Evolutionary conservation across 2,888 invertebrate species (phyloP).

Genomic region (Drosophila rellima): DNA sequence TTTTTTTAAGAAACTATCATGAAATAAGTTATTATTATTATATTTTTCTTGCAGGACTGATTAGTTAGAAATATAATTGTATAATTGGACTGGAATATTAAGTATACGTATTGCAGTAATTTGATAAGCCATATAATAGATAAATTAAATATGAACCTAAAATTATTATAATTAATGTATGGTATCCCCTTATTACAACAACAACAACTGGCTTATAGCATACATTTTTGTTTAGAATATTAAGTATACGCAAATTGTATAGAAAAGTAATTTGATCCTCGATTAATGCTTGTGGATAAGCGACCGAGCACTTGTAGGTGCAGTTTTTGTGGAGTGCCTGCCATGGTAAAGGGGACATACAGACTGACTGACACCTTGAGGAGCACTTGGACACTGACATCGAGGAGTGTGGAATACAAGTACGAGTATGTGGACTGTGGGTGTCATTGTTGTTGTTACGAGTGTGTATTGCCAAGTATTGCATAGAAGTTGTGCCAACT

Average conservation of each 20-base stretch:
- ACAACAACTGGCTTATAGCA: neutral
- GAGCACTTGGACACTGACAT: constrained; percentile 31
- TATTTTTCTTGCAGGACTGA: no score
- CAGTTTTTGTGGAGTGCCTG: constrained; percentile 21
- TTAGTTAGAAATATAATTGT: no score
- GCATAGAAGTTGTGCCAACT: constrained; percentile 18
- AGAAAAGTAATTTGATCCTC: constrained; percentile 3
- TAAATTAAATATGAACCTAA: neutral
- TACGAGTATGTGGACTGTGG: constrained; percentile 2
- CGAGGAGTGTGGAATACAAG: neutral
- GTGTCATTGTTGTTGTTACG: neutral
- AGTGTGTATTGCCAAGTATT: constrained; percentile 11
- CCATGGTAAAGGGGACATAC: constrained; percentile 32
- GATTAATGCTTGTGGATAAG: neutral
- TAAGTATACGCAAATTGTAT: constrained; percentile 7
- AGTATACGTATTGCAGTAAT: neutral
- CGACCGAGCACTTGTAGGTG: neutral
- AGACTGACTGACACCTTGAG: constrained; percentile 39
- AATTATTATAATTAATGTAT: neutral
- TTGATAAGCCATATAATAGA: neutral
- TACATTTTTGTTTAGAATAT: neutral
- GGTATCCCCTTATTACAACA: no score
- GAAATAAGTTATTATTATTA: no score
- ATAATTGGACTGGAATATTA: neutral
- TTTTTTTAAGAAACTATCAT: no score